Base-by-base conservation (phyloP, 2,797 vertebrate genomes). In the Oryzias dopingdopingensis region DNA sequence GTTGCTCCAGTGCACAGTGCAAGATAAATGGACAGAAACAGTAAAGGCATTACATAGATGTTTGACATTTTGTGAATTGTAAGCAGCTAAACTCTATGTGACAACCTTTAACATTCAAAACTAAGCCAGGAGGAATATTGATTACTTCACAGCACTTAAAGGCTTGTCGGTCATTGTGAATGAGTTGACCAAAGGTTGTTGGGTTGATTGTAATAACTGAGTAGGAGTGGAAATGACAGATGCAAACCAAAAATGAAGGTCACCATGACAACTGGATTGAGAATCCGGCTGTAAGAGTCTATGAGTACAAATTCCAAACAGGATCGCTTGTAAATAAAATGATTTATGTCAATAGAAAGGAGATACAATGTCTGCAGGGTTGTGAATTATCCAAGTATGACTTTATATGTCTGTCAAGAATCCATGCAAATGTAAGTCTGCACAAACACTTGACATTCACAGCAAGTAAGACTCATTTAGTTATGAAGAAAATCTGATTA, bases 121-220 rank as follows among this genome's bases (percentile, higher is more conserved):
- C 20, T 23, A 17, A 17, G 42, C 17, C 29, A 3, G 32, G 29
- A 8, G 12, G 14, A 1, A 1, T 57, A 80, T 77, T 67, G 73
- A 80, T 80, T 72, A 43, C 64, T 52, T 40, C 41, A 45, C 40
- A 40, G 41, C 18, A n/a, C 45, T 20, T 14, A 17, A 49, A 8
- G 1, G 32, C 23, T 49, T 53, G 67, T 67, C 79, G 77, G 68
- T 79, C 79, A 76, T 7, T 2, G 56, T 65, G 73, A 81, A 70
- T 53, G 65, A 76, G 62, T 67, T 65, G 60, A 76, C 62, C 60
- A 4, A 10, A 44, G 60, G 64, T 56, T 64, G 18, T 13, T 61
- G 62, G 63, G 48, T 61, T 73, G 62, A 76, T 68, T 70, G 49
- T 65, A 49, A 57, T 5, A 41, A 68, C 59, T 20, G 60, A 57